Base-by-base conservation (phyloP, 2,113 vertebrate genomes). In the Erinaceus europaeus region DNA sequence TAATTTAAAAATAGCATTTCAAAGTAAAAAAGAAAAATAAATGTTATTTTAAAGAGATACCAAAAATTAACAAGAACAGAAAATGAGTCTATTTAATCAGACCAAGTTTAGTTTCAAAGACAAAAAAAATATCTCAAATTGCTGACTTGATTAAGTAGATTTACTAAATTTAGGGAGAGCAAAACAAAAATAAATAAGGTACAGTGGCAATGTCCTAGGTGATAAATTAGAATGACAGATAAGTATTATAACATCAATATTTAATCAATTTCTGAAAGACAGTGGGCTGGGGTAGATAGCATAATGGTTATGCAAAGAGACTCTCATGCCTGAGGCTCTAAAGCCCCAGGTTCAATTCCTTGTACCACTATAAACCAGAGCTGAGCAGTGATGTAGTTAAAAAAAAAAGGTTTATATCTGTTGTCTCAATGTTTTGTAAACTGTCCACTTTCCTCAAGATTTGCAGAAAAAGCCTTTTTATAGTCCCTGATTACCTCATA, bases 1-100 rank as follows among this genome's bases (percentile, higher is more conserved):
- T 32, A 77, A 50, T 9, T 50, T 83, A 76, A 77, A 89, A 74
- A 59, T 14, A 25, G 12, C 17, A 48, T 65, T 46, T 53, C 15
- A 50, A n/a, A n/a, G n/a, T n/a, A n/a, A n/a, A n/a, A n/a, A 86
- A 85, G 32, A 68, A 82, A 93, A 93, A 75, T 23, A 11, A 71
- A n/a, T n/a, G n/a, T 18, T 6, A 46, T 32, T 81, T 55, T 55
- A 73, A 72, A 77, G 5, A 84, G 27, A 71, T 1, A 84, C 13
- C 6, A 21, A n/a, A 40, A 68, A 38, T 53, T 10, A 52, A 42
- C 9, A 75, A 46, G 34, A 57, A n/a, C 34, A 86, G 76, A 67
- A 88, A 67, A 10, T 59, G 32, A 57, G 15, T 5, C 32, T 73
- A 25, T 57, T 81, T 9, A 85, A 67, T 59, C 69, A 34, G 82